A percentile compares a stretch with the other conserved stretches of the same genome.
These are phyloP conservation scores for Pristionchus maxplancki DNA, from an alignment of 2,888 invertebrate species.

Conservation along the genomic window DNA sequence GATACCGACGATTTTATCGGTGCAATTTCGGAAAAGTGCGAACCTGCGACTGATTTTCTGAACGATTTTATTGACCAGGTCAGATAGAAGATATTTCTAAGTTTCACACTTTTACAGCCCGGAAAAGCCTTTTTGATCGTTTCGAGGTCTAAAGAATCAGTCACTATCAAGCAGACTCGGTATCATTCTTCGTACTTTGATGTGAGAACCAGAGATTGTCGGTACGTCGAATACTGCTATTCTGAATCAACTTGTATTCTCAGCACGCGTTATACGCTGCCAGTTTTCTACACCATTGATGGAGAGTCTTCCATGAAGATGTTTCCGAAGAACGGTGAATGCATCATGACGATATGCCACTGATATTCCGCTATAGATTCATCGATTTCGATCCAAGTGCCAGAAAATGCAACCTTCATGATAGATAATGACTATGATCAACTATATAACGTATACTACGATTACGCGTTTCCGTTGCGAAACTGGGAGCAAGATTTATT, in stretches of 20 bases:
- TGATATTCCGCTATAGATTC: neutral
- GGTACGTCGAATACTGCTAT: no score
- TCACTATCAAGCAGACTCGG: neutral
- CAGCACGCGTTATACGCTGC: neutral
- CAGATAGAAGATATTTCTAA: neutral
- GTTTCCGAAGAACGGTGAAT: neutral
- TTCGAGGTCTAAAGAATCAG: neutral
- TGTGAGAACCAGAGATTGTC: neutral
- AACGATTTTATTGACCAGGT: neutral
- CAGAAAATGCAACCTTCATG: neutral
- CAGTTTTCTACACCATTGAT: neutral
- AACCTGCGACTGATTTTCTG: neutral
- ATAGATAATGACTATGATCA: neutral
- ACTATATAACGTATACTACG: neutral
- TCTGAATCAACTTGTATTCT: neutral
- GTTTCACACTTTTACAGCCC: neutral
- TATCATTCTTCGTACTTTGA: neutral
- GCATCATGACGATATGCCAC: neutral
- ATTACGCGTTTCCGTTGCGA: neutral
- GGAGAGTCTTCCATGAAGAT: neutral
- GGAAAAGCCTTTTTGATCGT: neutral
- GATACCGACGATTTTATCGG: neutral
- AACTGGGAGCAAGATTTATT: neutral
- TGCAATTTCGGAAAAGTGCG: neutral
- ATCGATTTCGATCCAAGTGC: neutral